Evolutionary conservation across 2,888 invertebrate species (phyloP), one percentile per base, ranked within the genome.

Genomic region (Zele albiditarsus): DNA sequence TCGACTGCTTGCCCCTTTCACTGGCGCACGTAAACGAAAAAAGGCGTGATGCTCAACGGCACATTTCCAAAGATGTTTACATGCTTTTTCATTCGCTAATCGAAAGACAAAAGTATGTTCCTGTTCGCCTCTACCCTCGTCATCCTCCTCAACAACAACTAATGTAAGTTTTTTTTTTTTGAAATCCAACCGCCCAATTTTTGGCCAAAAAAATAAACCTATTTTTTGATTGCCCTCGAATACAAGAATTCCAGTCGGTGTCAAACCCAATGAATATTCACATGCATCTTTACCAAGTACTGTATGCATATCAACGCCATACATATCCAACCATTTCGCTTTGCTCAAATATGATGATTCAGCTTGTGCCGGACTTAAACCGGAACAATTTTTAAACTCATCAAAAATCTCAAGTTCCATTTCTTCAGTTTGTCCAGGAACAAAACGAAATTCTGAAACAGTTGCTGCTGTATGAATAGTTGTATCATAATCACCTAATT

Each of bases 51-150:
- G 98, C 90, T 99, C 99, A 0, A 99, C 97, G 31, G 99, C 99
- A 91, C 99, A 99, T 90, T 99, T 99, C 99, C 99, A 99, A 80
- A 99, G 91, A 90, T 99, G 99, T 90, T 99, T 99, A 89, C 98
- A 98, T 1, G 99, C 98, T 89, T 98, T 98, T 89, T 98, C 97
- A 88, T 98, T 99, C 82, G 96, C 95, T 81, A 99, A 91, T 75
- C 96, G 93, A 90, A 99, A 99, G 4, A 99, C 98, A 90, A 99
- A 99, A 0, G 98, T 98, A 90, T 99, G 99, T 88, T 99, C 98
- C 87, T 99, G 98, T 89, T 98, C 97, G 0, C 89, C 88, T 68
- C 95, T 92, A 0, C 98, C 98, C 89, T 97, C 96, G 88, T 99
- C 99, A 87, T 99, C 98, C 89, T 99, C 99, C 90, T 99, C 99